Conservation (phyloP, 2,113 vertebrate species). For the Talpa occidentalis region DNA sequence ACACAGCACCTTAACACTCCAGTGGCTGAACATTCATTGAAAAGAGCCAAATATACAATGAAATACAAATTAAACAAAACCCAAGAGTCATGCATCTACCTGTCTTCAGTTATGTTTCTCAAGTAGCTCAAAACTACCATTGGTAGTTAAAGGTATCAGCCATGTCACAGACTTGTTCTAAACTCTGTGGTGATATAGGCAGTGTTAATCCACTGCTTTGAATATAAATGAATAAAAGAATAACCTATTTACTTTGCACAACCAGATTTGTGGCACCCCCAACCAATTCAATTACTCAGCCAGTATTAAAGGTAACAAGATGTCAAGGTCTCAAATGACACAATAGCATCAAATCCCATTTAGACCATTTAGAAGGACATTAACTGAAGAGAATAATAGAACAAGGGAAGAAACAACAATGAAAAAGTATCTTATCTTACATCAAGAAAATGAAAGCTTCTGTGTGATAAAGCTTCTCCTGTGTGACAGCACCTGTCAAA, state of each 20-base stretch:
- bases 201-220: background rate
- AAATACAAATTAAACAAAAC: background rate
- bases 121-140: background rate
- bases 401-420: constrained; percentile 1
- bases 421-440: background rate
- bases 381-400: constrained; percentile 29
- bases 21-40: background rate
- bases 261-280: background rate
- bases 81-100: background rate
- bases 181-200: background rate
- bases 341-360: background rate
- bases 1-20: background rate
- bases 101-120: background rate
- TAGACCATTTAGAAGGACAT: background rate
- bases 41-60: background rate
- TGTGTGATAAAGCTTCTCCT: no score
- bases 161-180: background rate
- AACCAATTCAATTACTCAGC: background rate
- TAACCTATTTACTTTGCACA: background rate
- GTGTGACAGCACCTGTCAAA: background rate
- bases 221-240: background rate
- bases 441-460: background rate
- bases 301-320: background rate
- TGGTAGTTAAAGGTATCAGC: background rate
- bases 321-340: background rate